phyloP scores from a whole-genome alignment of 2,797 vertebrate genomes.

The Peromyscus eremicus region DNA sequence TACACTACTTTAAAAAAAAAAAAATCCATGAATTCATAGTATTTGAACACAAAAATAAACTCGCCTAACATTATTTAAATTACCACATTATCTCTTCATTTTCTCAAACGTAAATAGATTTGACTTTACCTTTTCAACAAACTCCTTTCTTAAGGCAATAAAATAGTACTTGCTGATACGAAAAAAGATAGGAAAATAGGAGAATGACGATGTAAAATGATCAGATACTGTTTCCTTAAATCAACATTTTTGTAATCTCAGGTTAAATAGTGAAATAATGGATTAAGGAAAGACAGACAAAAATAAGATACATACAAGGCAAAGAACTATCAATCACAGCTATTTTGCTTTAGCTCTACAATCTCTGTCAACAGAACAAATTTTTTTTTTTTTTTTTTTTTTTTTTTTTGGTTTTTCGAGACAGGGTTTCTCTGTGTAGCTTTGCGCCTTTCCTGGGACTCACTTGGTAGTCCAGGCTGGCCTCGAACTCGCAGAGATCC shows the following conservation, averaged over 20 bases:
- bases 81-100: neutral
- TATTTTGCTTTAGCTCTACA: neutral
- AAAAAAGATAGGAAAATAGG: neutral
- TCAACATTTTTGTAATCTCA: neutral
- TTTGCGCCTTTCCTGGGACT: too few relatives aligned
- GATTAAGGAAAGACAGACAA: neutral
- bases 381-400: too few relatives aligned
- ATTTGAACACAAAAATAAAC: neutral
- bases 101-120: neutral
- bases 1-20: neutral
- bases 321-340: neutral
- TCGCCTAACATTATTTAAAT: neutral
- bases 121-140: neutral
- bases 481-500: too few relatives aligned
- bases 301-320: neutral
- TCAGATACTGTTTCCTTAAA: neutral
- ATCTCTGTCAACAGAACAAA: neutral
- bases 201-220: neutral
- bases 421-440: too few relatives aligned
- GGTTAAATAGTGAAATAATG: neutral
- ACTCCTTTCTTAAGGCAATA: neutral
- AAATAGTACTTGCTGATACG: neutral
- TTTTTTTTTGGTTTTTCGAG: too few relatives aligned
- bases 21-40: neutral
- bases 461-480: too few relatives aligned